phyloP scores from a whole-genome alignment of 2,113 vertebrate species.

The Catagonus wagneri region DNA sequence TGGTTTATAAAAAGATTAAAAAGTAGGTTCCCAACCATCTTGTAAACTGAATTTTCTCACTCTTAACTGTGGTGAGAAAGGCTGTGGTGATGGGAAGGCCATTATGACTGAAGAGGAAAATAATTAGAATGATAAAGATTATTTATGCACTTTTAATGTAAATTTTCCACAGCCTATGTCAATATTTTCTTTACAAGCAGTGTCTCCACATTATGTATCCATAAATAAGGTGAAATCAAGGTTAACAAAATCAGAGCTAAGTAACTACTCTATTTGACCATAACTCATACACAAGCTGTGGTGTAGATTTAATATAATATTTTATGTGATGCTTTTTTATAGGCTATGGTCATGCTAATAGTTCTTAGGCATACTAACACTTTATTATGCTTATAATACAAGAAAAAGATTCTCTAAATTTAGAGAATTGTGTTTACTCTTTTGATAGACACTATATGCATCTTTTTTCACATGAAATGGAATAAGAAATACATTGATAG shows the following conservation, averaged over 20 bases:
- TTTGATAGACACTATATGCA: neutral
- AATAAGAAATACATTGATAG: neutral
- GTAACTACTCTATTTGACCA: neutral
- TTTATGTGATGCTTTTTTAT: neutral
- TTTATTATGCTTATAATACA: neutral
- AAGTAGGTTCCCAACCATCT: neutral
- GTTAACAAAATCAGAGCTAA: constrained; percentile 44
- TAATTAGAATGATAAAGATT: neutral
- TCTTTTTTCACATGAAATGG: neutral
- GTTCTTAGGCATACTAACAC: neutral
- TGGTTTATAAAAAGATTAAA: neutral
- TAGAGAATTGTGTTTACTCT: neutral
- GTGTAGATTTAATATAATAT: neutral
- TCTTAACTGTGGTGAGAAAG: neutral
- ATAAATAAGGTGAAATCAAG: constrained; percentile 18
- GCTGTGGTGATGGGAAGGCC: neutral
- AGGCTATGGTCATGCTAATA: neutral
- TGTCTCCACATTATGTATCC: neutral
- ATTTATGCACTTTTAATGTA: constrained; percentile 35
- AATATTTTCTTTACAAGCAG: neutral
- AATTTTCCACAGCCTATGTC: neutral
- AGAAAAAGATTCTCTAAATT: constrained; percentile 21
- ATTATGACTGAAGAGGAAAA: neutral
- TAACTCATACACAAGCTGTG: neutral
- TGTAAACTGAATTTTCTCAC: constrained; percentile 8